Evolutionary conservation across 2,797 vertebrate genomes (phyloP).

Genomic region (Holocentrus rufus): DNA sequence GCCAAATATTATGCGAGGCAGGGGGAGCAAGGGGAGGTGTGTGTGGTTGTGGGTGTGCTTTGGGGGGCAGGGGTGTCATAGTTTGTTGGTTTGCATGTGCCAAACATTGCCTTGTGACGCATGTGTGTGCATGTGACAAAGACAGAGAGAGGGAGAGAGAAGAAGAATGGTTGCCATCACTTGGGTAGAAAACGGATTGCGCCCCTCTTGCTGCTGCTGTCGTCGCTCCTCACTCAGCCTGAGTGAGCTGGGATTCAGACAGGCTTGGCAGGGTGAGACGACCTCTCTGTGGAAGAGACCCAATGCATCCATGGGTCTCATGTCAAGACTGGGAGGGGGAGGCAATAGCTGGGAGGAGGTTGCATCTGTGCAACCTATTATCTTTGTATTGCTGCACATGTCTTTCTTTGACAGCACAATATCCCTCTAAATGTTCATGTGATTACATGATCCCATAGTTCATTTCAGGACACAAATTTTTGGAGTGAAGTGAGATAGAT

Average conservation of each 20-base stretch:
- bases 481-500: conserved; percentile 6
- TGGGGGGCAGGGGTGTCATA: no score
- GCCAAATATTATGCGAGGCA: conserved; percentile 22
- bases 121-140: conserved; percentile 46
- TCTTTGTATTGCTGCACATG: conserved; percentile 43
- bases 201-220: conserved; percentile 46
- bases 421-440: conserved; percentile 45
- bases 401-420: conserved; percentile 34
- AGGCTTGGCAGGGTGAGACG: conserved; percentile 62
- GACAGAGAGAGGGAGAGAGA: conserved; percentile 59
- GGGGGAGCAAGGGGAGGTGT: conserved; percentile 36
- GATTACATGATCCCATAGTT: conserved; percentile 40
- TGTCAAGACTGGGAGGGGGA: conserved; percentile 49
- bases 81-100: conserved; percentile 24
- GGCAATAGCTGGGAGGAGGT: conserved; percentile 42
- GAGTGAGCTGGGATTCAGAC: conserved; percentile 53
- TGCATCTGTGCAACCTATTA: conserved; percentile 46
- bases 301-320: conserved; percentile 49
- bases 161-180: conserved; percentile 56
- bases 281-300: conserved; percentile 53
- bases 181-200: conserved; percentile 61
- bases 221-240: conserved; percentile 44
- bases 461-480: conserved; percentile 6
- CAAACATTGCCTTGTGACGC: conserved; percentile 41
- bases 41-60: background rate